These are phyloP conservation scores for Saturnia japonica DNA, from an alignment of 2,888 invertebrate genomes.

Conservation along the genomic window DNA sequence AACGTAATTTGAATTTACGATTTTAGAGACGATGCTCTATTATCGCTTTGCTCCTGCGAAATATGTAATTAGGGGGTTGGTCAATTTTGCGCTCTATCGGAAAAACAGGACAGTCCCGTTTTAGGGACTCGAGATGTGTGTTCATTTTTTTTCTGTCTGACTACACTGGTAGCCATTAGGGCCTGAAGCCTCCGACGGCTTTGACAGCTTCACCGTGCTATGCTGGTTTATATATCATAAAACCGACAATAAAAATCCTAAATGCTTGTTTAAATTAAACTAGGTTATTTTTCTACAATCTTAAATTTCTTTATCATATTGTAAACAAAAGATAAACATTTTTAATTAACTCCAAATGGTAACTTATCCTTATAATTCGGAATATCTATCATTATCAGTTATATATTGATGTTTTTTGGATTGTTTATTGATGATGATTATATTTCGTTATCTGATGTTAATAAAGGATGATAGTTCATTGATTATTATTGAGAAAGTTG, in stretches of 20 bases:
- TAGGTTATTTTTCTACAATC: not conserved
- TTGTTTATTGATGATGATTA: not conserved
- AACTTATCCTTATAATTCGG: not conserved
- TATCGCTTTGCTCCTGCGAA: too few relatives aligned
- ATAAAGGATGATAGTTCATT: not conserved
- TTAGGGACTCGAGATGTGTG: too few relatives aligned
- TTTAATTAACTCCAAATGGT: constrained; percentile 6
- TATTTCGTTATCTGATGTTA: not conserved
- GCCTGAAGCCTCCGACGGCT: too few relatives aligned
- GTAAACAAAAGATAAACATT: not conserved
- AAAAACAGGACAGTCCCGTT: not conserved
- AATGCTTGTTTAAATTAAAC: not conserved
- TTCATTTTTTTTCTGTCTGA: too few relatives aligned
- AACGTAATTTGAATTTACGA: too few relatives aligned
- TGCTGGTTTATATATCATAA: not conserved
- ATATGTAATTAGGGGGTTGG: not conserved
- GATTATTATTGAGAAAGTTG: not conserved
- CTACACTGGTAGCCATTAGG: too few relatives aligned
- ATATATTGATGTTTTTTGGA: not conserved
- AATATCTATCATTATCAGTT: not conserved
- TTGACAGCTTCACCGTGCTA: too few relatives aligned
- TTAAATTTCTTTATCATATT: not conserved
- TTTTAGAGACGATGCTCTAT: not conserved
- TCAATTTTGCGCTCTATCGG: not conserved
- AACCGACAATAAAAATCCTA: not conserved